Base-by-base conservation (phyloP, 2,797 vertebrate species). In the Pogoniulus pusillus region DNA sequence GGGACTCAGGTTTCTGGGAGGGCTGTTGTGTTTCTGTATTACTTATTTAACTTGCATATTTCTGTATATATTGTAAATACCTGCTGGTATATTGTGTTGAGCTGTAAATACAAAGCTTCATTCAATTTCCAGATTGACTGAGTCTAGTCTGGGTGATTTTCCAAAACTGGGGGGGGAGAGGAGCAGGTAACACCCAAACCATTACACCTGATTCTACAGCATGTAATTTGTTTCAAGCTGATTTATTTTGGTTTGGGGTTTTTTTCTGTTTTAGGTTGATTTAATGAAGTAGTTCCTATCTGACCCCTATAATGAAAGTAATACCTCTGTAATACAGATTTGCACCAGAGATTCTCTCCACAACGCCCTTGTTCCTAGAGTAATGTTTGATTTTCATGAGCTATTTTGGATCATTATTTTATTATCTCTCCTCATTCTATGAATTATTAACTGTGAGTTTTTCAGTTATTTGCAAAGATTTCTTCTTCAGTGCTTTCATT, bases 401-500 rank as follows among this genome's bases (percentile, higher is more conserved):
- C 54, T 71, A 80, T 74, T 82, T 84, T 12, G 30, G 6, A 2
- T 74, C 82, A 60, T 71, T 65, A 23, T 71, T 77, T 87, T 85
- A 63, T 73, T 51, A 54, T 84, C 62, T 82, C 29, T 60, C 23
- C 58, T 60, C 4, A 45, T 82, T 80, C n/a, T 54, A 26, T 58
- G 32, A 74, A 54, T 51, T 74, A 57, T 82, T 74, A 77, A 79
- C 43, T 39, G 15, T 39, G 32, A 74, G 8, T 41, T 93, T 85
- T 87, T 82, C 17, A 77, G 54, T 74, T 76, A 76, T 73, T 89
- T 77, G 13, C 24, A 49, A 76, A 71, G 9, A 66, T 54, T 76
- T 77, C 30, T 85, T 75, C 66, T n/a, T n/a, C 43, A 66, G 12
- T 29, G 45, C 8, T 8, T 32, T 74, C 1, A 82, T 37, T 76